Evolutionary conservation across 2,797 vertebrate species (phyloP).

Genomic region (Neoniphon sammara): DNA sequence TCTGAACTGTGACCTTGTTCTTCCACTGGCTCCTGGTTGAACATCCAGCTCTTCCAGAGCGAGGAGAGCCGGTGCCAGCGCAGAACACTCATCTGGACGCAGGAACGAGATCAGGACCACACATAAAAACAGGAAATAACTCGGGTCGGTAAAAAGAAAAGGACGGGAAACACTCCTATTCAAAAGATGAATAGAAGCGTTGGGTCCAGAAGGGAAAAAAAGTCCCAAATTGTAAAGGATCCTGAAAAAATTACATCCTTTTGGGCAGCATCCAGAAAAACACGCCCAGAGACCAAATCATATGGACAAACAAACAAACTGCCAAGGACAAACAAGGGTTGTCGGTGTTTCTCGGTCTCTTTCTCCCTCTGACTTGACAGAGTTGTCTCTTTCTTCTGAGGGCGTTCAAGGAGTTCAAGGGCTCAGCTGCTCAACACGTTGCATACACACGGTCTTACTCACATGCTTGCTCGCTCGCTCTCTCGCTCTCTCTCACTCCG

Average conservation of each 20-base stretch:
- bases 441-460: slow-evolving; percentile 59
- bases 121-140: slow-evolving; percentile 72
- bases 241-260: slow-evolving; percentile 40
- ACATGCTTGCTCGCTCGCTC: slow-evolving; percentile 46
- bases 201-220: slow-evolving; percentile 29
- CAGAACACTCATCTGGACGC: slow-evolving; percentile 84
- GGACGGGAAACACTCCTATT: slow-evolving; percentile 14
- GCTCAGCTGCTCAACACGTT: slow-evolving; percentile 69
- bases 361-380: not conserved
- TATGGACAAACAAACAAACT: not conserved
- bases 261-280: slow-evolving; percentile 17
- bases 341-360: not conserved
- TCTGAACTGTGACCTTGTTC: slow-evolving; percentile 51
- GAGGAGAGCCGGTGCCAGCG: slow-evolving; percentile 85
- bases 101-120: slow-evolving; percentile 66
- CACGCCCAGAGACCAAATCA: not conserved
- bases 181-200: slow-evolving; percentile 38
- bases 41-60: slow-evolving; percentile 92
- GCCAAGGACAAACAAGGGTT: not conserved
- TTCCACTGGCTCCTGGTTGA: slow-evolving; percentile 86
- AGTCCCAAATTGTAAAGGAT: slow-evolving; percentile 39
- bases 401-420: slow-evolving; percentile 32
- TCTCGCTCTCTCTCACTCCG: slow-evolving; percentile 23
- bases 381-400: slow-evolving; percentile 23
- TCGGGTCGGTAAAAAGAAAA: slow-evolving; percentile 6